These are phyloP conservation scores for Orius insidiosus DNA, from an alignment of 1,140 invertebrate genomes.

Conservation along the genomic window DNA sequence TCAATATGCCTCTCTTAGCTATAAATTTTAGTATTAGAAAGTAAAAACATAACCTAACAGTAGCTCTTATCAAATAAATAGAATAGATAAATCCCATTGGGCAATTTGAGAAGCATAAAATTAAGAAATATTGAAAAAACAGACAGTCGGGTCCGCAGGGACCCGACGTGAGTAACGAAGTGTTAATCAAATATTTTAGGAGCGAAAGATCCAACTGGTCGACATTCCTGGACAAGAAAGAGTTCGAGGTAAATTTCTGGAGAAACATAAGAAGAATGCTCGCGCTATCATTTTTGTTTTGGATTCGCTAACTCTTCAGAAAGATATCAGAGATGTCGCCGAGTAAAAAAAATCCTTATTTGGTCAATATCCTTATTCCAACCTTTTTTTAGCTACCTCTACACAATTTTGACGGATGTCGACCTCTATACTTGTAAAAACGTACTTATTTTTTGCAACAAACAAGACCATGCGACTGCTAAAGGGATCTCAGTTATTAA, in stretches of 20 bases:
- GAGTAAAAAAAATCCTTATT: constrained; percentile 46
- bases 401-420: constrained; percentile 58
- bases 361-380: constrained; percentile 1
- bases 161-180: too few relatives aligned
- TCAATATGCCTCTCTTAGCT: too few relatives aligned
- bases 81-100: too few relatives aligned
- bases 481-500: constrained; percentile 53
- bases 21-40: too few relatives aligned
- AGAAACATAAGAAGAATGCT: constrained; percentile 57
- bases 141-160: too few relatives aligned
- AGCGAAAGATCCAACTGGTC: constrained; percentile 42
- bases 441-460: constrained; percentile 76
- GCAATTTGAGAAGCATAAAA: too few relatives aligned
- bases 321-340: constrained; percentile 80
- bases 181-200: constrained; percentile 7
- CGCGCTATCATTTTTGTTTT: constrained; percentile 71
- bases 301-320: constrained; percentile 65
- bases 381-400: constrained; percentile 43
- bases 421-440: constrained; percentile 41
- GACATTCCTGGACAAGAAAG: constrained; percentile 84
- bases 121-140: too few relatives aligned
- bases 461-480: constrained; percentile 68
- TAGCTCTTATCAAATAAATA: too few relatives aligned
- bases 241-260: constrained; percentile 63
- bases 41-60: too few relatives aligned